Conservation (phyloP, 1,140 invertebrate genomes). For the Hypothenemus hampei region DNA sequence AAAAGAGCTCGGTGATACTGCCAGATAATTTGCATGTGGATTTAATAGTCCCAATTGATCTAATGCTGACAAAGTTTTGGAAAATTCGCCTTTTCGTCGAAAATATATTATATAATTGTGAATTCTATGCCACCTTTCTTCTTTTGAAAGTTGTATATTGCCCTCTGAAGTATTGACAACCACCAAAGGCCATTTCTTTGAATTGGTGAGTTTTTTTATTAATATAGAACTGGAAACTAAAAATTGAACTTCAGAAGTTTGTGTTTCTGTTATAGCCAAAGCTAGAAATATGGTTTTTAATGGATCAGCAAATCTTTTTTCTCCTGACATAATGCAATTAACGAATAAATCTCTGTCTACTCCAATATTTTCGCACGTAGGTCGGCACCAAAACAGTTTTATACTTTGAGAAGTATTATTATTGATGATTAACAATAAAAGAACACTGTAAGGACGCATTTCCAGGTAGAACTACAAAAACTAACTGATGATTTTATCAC, state of each 20-base stretch:
- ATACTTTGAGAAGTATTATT: no score
- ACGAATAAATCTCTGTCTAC: conserved; percentile 3
- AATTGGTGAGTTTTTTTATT: background rate
- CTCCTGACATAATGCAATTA: conserved; percentile 10
- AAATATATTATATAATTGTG: conserved; percentile 27
- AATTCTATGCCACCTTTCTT: background rate
- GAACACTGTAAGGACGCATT: no score
- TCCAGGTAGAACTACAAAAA: no score
- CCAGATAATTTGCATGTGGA: conserved; percentile 34
- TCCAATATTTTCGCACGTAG: no score
- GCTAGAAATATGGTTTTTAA: conserved; percentile 16
- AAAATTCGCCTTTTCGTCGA: conserved; percentile 12
- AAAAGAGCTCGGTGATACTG: conserved; percentile 27
- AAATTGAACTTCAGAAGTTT: background rate
- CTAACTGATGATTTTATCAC: no score
- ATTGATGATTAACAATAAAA: no score
- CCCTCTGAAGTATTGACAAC: conserved; percentile 1
- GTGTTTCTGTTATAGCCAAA: conserved; percentile 9
- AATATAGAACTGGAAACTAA: conserved; percentile 1
- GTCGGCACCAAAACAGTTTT: no score
- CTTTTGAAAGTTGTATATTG: background rate
- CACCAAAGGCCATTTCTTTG: conserved; percentile 4
- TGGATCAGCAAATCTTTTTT: background rate
- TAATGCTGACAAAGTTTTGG: conserved; percentile 9
- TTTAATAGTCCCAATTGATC: conserved; percentile 22